These are phyloP conservation scores for Epinotia ramella DNA, from an alignment of 2,888 invertebrate species.

Conservation along the genomic window DNA sequence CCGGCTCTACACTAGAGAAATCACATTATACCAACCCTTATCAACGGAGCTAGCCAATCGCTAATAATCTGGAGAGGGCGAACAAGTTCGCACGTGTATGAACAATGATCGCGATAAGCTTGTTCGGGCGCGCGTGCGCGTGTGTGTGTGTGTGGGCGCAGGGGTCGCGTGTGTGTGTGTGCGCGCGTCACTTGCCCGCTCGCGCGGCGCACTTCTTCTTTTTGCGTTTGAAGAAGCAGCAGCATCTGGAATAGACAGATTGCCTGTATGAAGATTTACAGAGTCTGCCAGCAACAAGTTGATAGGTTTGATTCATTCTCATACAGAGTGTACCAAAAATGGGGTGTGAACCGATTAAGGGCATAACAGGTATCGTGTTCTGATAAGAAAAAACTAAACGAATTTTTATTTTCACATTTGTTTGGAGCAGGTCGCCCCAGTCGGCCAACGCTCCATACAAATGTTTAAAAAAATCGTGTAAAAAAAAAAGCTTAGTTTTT, in stretches of 20 bases:
- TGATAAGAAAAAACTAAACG: too few species aligned
- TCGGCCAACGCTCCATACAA: too few species aligned
- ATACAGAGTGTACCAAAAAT: too few species aligned
- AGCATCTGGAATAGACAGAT: conserved; percentile 93
- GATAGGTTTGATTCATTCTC: conserved; percentile 23
- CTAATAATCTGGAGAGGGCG: background rate
- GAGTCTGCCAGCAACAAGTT: conserved; percentile 77
- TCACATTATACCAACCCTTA: conserved; percentile 4
- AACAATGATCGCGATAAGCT: background rate
- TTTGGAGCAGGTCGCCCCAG: too few species aligned
- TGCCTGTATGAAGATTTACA: conserved; percentile 84
- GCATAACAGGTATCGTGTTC: too few species aligned
- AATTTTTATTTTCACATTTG: too few species aligned
- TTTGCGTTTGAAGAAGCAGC: conserved; percentile 99
- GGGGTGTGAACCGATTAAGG: too few species aligned
- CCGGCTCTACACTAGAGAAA: background rate
- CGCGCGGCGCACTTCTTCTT: conserved; percentile 97
- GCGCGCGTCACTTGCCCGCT: conserved; percentile 94
- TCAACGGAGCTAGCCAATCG: background rate
- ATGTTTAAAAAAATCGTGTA: too few species aligned
- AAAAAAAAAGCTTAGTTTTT: too few species aligned
- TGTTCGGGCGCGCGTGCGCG: conserved; percentile 29
- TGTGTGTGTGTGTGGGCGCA: conserved; percentile 44
- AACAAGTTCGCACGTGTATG: background rate
- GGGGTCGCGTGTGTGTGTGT: conserved; percentile 57